These are phyloP conservation scores for Drosophila kanekoi DNA, from an alignment of 2,888 invertebrate genomes.

Conservation along the genomic window DNA sequence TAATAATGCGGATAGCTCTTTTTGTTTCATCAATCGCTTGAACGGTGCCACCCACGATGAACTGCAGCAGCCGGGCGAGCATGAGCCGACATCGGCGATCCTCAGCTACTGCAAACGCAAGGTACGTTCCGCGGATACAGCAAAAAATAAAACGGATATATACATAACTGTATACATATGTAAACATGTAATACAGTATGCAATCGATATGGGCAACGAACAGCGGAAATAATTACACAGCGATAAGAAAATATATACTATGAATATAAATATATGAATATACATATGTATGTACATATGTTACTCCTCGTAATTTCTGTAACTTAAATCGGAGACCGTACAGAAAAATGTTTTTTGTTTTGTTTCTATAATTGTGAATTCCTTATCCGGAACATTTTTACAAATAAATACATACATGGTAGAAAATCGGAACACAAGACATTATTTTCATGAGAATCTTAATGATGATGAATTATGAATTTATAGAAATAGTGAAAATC, in stretches of 20 bases:
- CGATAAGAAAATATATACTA: neutral
- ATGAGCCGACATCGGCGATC: conserved; percentile 91
- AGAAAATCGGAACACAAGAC: too few relatives aligned
- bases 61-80: conserved; percentile 87
- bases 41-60: conserved; percentile 87
- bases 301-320: neutral
- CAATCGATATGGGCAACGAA: neutral
- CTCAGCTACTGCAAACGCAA: conserved; percentile 93
- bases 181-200: neutral
- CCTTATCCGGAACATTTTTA: neutral
- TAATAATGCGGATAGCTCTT: conserved; percentile 75
- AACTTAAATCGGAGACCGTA: neutral
- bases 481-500: too few relatives aligned
- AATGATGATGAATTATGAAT: too few relatives aligned
- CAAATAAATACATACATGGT: too few relatives aligned
- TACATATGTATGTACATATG: neutral
- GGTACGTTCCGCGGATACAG: conserved; percentile 81
- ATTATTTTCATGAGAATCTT: too few relatives aligned
- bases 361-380: too few relatives aligned
- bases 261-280: neutral
- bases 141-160: neutral
- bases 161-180: neutral
- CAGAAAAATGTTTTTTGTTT: neutral
- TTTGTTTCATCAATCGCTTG: conserved; percentile 77
- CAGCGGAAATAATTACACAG: neutral